Conservation (phyloP, 2,888 invertebrate genomes). For the Macrosoma leucophasiata region DNA sequence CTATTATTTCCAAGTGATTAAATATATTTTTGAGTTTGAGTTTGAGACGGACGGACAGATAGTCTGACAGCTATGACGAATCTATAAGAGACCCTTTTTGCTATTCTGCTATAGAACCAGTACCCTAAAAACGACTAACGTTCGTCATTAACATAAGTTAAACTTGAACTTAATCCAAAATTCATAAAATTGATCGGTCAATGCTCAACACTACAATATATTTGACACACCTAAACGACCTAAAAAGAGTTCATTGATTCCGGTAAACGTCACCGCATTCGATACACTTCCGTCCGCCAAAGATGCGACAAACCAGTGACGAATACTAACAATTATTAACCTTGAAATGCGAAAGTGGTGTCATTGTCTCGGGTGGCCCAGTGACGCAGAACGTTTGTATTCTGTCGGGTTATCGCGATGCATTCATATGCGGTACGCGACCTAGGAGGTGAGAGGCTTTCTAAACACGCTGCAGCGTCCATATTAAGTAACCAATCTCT, state of each 20-base stretch:
- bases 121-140: too few relatives aligned
- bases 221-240: slow-evolving; percentile 36
- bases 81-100: too few relatives aligned
- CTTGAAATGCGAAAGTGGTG: slow-evolving; percentile 13
- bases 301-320: slow-evolving; percentile 37
- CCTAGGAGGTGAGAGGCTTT: slow-evolving; percentile 24
- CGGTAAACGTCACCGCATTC: slow-evolving; percentile 60
- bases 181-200: too few relatives aligned
- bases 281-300: slow-evolving; percentile 52
- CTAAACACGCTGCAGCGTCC: slow-evolving; percentile 24
- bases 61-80: too few relatives aligned
- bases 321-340: slow-evolving; percentile 49
- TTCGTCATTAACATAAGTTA: too few relatives aligned
- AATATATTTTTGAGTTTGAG: too few relatives aligned
- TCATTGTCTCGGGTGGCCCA: slow-evolving; percentile 4
- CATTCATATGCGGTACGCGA: slow-evolving; percentile 26
- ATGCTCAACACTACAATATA: slow-evolving; percentile 11
- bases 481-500: slow-evolving; percentile 17
- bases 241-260: slow-evolving; percentile 60
- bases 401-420: slow-evolving; percentile 25
- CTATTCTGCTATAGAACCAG: too few relatives aligned
- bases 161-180: too few relatives aligned
- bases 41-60: too few relatives aligned
- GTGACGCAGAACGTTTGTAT: slow-evolving; percentile 14
- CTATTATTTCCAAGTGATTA: too few relatives aligned